These are phyloP conservation scores for Misgurnus mizolepis DNA, from an alignment of 2,113 vertebrate species.

Conservation along the genomic window DNA sequence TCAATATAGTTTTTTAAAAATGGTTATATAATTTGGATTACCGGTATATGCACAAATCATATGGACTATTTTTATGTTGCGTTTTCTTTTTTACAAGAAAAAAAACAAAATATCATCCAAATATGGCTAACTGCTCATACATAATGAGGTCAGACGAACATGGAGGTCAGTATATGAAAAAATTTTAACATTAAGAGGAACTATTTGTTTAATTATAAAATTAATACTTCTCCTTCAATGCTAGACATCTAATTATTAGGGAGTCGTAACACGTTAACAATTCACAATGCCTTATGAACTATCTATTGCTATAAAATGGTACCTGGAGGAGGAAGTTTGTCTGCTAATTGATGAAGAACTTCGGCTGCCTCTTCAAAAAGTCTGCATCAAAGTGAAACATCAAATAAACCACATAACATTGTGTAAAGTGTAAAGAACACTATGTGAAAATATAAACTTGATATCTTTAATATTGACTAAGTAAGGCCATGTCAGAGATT, in stretches of 20 bases:
- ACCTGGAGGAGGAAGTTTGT: conserved; percentile 86
- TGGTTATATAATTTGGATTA: not conserved
- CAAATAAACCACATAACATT: not conserved
- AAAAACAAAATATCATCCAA: no score
- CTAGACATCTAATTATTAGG: no score
- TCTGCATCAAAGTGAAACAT: conserved; percentile 62
- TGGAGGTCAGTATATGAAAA: no score
- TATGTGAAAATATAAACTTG: not conserved
- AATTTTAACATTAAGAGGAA: no score
- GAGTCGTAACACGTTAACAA: not conserved
- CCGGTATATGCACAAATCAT: no score
- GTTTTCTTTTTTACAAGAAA: no score
- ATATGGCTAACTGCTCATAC: no score
- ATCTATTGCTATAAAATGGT: conserved; percentile 30
- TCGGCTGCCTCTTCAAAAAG: conserved; percentile 84
- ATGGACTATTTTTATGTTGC: no score
- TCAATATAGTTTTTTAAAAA: conserved; percentile 10
- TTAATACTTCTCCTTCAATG: no score
- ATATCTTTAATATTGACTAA: not conserved
- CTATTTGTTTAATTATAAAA: no score
- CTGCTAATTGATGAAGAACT: conserved; percentile 80
- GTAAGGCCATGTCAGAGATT: no score
- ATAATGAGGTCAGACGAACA: not conserved
- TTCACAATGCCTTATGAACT: not conserved
- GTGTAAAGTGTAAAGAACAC: no score